A percentile compares a stretch with the other conserved stretches of the same genome.
phyloP scores from a whole-genome alignment of 2,888 invertebrate genomes.

The Oligia strigilis region DNA sequence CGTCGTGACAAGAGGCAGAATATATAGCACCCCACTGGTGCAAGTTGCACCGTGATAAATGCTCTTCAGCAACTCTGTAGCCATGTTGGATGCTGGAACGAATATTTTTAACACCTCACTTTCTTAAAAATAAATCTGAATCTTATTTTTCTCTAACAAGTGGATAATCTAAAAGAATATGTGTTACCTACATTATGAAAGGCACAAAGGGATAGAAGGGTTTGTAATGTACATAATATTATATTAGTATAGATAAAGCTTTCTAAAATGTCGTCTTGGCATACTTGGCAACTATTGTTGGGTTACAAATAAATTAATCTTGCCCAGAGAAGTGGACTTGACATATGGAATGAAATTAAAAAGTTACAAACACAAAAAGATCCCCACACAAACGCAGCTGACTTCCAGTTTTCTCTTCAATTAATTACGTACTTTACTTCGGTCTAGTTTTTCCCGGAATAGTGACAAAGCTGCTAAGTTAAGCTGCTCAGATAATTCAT shows the following conservation, averaged over 20 bases:
- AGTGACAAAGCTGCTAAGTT: constrained; percentile 51
- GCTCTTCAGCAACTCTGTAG: constrained; percentile 24
- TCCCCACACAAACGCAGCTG: neutral
- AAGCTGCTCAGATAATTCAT: constrained; percentile 57
- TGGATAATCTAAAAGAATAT: neutral
- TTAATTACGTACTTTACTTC: constrained; percentile 54
- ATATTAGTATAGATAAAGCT: neutral
- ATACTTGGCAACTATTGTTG: constrained; percentile 34
- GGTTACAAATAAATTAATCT: constrained; percentile 29
- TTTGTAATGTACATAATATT: neutral
- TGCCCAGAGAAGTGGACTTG: neutral
- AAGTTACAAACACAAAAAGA: neutral
- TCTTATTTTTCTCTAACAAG: constrained; percentile 22
- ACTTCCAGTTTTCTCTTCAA: constrained; percentile 89
- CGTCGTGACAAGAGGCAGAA: constrained; percentile 23
- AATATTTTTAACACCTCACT: constrained; percentile 28
- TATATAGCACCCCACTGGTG: constrained; percentile 34
- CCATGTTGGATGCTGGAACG: constrained; percentile 4
- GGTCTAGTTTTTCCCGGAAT: constrained; percentile 89
- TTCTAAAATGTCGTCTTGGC: constrained; percentile 3
- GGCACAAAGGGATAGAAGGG: constrained; percentile 15
- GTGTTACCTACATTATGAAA: constrained; percentile 19
- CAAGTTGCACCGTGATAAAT: constrained; percentile 48
- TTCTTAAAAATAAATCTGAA: constrained; percentile 4
- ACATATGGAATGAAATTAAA: constrained; percentile 21